These are phyloP conservation scores for Platygyra sinensis DNA, from an alignment of 64 coral and sea anemone species.

Conservation along the genomic window DNA sequence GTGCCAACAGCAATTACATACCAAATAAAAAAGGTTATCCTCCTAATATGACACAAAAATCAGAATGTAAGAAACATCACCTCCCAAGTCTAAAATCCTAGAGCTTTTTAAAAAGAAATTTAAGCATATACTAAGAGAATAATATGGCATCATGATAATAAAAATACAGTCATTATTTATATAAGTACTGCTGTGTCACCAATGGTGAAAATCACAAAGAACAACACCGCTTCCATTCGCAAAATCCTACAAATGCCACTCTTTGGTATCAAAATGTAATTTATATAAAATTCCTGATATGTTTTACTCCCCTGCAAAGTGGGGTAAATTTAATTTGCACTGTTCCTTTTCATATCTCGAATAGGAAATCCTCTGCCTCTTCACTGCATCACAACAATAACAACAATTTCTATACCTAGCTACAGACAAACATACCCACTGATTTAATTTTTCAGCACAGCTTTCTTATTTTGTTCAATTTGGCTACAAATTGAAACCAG, in stretches of 20 bases:
- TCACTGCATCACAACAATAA: too few relatives aligned
- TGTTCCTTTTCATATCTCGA: too few relatives aligned
- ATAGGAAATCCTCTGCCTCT: too few relatives aligned
- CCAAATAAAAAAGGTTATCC: not conserved
- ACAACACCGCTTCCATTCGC: not conserved
- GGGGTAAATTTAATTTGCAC: not conserved
- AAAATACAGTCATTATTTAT: slow-evolving; percentile 11
- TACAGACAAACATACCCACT: too few relatives aligned
- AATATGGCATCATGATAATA: not conserved
- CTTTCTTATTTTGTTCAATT: too few relatives aligned
- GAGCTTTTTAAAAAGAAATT: not conserved
- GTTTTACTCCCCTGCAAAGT: too few relatives aligned
- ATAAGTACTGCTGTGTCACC: not conserved
- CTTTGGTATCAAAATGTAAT: not conserved
- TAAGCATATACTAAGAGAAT: not conserved
- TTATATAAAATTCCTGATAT: slow-evolving; percentile 4
- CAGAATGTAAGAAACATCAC: not conserved
- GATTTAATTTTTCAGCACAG: too few relatives aligned
- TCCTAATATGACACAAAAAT: not conserved
- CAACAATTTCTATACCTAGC: too few relatives aligned
- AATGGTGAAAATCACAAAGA: not conserved
- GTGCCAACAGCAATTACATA: not conserved
- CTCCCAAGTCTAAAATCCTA: not conserved
- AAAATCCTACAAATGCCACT: not conserved
- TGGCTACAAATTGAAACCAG: too few relatives aligned